Base-by-base conservation (phyloP, 2,888 invertebrate genomes). In the Nymphalis urticae region DNA sequence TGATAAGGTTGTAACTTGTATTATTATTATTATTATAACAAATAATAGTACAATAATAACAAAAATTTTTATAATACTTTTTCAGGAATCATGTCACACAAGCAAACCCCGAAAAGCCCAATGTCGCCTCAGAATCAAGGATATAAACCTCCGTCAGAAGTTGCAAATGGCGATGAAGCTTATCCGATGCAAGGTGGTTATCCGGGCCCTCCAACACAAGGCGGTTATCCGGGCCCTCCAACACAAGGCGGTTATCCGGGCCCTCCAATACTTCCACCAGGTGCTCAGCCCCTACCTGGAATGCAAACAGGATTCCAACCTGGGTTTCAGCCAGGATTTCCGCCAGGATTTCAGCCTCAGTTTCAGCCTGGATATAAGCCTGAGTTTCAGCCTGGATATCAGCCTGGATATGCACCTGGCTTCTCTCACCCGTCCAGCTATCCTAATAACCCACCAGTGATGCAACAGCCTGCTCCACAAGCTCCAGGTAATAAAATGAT, bases 51-150 rank as follows among this genome's bases (percentile, higher is more conserved):
- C 27, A 6, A 6, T 48, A 2, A 27, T n/a, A 48, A 21, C 4
- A 42, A 47, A 17, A n/a, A 32, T 51, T n/a, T 8, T n/a, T 17
- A 19, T 8, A n/a, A 19, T 16, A 8, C 8, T 51, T 21, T 74
- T 78, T 74, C 79, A 74, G 76, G 10, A 68, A 85, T 73, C n/a
- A 92, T 93, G 92, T 92, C 92, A 1, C 90, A 92, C 76, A 89
- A 90, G 78, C 84, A 78, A 62, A 85, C 83, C 17, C 88, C 90
- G 21, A 92, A 89, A 69, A 85, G 92, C 5, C 93, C 93, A 24
- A 93, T 93, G 76, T 93, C 90, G 73, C 92, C 93, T 9, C 72
- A 76, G 60, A 85, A 83, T 74, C 90, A 90, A 75, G 92, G 92
- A 10, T 93, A 92, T 81, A 85, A 77, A 65, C 85, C 87, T 21